Base-by-base conservation (phyloP, 2,888 invertebrate genomes). In the Scaptomyza tumidula region DNA sequence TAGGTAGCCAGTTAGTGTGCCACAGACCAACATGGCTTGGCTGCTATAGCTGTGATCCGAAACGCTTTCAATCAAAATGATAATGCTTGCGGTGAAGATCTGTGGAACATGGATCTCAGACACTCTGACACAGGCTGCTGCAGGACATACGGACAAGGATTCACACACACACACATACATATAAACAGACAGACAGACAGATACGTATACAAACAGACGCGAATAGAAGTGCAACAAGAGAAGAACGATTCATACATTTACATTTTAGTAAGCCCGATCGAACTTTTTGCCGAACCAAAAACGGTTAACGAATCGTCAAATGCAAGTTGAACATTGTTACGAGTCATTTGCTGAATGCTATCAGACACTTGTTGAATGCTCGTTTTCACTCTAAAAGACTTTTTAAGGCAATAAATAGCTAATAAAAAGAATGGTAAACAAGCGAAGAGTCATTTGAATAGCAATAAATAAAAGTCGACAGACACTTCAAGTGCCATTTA, bases 1-100 rank as follows among this genome's bases (percentile, higher is more conserved):
- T 16, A 88, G 59, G 37, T 90, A 91, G 29, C 90, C 90, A 19
- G 80, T 75, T 3, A 91, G 66, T 0, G 90, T 88, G 52, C 90
- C 90, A 63, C 90, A 89, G 13, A 90, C 86, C 35, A 90, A 63
- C 90, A 90, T 90, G 50, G 90, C 89, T 46, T 89, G 89, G 56
- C 88, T 83, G 60, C 82, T 86, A 48, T 90, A 90, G 10, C 71
- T 70, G 16, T 78, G 83, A 65, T 90, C 89, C 58, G 77, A 55
- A 11, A 88, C 74, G 69, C 73, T 86, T 72, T 90, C 90, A 50
- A 91, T 81, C 65, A 90, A 61, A 10, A 88, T 69, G 37, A 90
- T 78, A 58, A 77, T 83, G 62, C 83, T 82, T 54, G 79, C 35
- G 48, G 78, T 78, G 60, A 91, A 76, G 41, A 83, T 74, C 91